phyloP scores from a whole-genome alignment of 1,140 invertebrate genomes.

The Carposina sasakii region DNA sequence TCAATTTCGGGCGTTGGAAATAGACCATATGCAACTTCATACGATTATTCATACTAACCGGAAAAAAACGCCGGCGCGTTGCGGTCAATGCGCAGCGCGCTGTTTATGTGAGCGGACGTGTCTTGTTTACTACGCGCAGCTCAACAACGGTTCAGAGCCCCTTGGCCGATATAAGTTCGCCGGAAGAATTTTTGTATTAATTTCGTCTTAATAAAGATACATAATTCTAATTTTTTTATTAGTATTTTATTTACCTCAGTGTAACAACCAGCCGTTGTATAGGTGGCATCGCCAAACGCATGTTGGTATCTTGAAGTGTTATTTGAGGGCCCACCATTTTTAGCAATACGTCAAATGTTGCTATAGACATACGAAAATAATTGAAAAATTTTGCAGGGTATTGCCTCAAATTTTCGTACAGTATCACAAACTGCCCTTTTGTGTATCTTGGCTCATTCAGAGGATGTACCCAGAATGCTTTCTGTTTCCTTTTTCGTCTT shows the following conservation, averaged over 20 bases:
- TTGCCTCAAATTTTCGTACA: slow-evolving; percentile 9
- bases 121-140: too few relatives aligned
- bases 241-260: not conserved
- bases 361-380: slow-evolving; percentile 10
- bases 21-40: too few relatives aligned
- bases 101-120: too few relatives aligned
- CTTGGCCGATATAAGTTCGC: too few relatives aligned
- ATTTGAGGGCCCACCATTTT: slow-evolving; percentile 1
- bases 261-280: not conserved
- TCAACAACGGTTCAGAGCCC: too few relatives aligned
- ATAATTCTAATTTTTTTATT: not conserved
- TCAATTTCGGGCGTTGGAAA: too few relatives aligned
- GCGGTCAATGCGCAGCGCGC: too few relatives aligned
- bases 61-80: too few relatives aligned
- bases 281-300: slow-evolving; percentile 3
- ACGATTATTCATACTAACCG: too few relatives aligned
- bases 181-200: too few relatives aligned
- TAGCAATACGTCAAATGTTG: slow-evolving; percentile 9
- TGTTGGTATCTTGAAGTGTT: slow-evolving; percentile 2
- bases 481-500: slow-evolving; percentile 9
- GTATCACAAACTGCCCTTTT: slow-evolving; percentile 10
- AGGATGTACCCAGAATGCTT: slow-evolving; percentile 2
- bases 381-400: slow-evolving; percentile 3
- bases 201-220: not conserved
- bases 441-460: slow-evolving; percentile 7